Conservation (phyloP, 2,888 invertebrate genomes). For the Drosophila falleni region DNA sequence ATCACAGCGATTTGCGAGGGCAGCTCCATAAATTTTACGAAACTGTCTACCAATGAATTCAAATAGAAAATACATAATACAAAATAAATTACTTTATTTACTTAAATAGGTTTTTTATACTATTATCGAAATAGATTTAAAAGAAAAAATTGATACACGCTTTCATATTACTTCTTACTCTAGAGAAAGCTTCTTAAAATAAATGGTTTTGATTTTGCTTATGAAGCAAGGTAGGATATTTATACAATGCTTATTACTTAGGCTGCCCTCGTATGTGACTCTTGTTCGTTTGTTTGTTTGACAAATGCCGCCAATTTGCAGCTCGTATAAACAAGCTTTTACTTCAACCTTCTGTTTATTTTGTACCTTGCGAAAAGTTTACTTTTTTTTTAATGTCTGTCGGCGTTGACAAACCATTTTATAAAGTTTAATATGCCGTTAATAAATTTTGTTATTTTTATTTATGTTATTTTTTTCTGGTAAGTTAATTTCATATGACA, state of each 20-base stretch:
- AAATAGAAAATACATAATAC: not conserved
- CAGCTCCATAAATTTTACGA: not conserved
- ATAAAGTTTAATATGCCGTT: conserved; percentile 78
- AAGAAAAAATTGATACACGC: no score
- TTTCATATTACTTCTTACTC: no score
- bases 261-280: conserved; percentile 29
- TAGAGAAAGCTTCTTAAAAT: no score
- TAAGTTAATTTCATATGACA: conserved; percentile 47
- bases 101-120: not conserved
- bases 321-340: conserved; percentile 17
- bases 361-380: conserved; percentile 6
- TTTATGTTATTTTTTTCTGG: conserved; percentile 22
- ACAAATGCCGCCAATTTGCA: conserved; percentile 24
- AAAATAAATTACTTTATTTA: not conserved
- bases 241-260: not conserved
- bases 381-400: conserved; percentile 19
- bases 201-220: not conserved
- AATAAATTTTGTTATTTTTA: conserved; percentile 70
- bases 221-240: not conserved
- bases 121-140: no score
- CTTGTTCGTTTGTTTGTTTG: conserved; percentile 19
- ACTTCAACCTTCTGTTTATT: conserved; percentile 29
- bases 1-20: conserved; percentile 10
- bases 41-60: not conserved
- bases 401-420: conserved; percentile 56